Percentiles rank a stretch among this genome's conserved stretches.
Evolutionary conservation across 2,888 invertebrate genomes (phyloP).

Genomic region (Dorcus parallelipipedus): DNA sequence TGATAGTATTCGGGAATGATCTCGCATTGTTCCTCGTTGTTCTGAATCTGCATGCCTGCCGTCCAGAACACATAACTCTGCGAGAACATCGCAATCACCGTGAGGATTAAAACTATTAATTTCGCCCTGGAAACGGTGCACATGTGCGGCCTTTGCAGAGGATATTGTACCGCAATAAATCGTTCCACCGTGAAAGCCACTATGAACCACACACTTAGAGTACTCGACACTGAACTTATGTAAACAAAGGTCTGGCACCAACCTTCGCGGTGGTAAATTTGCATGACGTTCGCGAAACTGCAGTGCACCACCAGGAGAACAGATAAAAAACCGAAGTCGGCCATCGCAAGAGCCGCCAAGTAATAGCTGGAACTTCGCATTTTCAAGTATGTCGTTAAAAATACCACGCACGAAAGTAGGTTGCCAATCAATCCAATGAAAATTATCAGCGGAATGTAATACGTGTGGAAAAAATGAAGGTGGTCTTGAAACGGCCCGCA

Average conservation of each 20-base stretch:
- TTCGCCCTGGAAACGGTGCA: conserved; percentile 61
- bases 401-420: conserved; percentile 57
- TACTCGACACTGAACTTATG: conserved; percentile 52
- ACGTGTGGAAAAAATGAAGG: conserved; percentile 50
- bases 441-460: conserved; percentile 60
- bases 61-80: conserved; percentile 44
- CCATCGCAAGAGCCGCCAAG: conserved; percentile 58
- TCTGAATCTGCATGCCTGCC: conserved; percentile 36
- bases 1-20: conserved; percentile 52
- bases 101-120: conserved; percentile 50
- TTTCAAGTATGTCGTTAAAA: conserved; percentile 58
- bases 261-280: conserved; percentile 54
- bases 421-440: conserved; percentile 60
- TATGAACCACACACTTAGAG: conserved; percentile 65
- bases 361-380: conserved; percentile 63
- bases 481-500: background rate
- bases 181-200: conserved; percentile 69
- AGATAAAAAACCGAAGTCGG: conserved; percentile 59
- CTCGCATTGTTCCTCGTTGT: conserved; percentile 47
- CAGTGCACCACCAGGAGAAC: conserved; percentile 55
- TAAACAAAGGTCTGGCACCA: conserved; percentile 52
- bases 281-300: conserved; percentile 50
- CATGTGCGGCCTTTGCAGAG: conserved; percentile 57
- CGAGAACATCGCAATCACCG: conserved; percentile 45
- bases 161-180: conserved; percentile 65